Base-by-base conservation (phyloP, 2,113 vertebrate genomes). In the Strix aluco region DNA sequence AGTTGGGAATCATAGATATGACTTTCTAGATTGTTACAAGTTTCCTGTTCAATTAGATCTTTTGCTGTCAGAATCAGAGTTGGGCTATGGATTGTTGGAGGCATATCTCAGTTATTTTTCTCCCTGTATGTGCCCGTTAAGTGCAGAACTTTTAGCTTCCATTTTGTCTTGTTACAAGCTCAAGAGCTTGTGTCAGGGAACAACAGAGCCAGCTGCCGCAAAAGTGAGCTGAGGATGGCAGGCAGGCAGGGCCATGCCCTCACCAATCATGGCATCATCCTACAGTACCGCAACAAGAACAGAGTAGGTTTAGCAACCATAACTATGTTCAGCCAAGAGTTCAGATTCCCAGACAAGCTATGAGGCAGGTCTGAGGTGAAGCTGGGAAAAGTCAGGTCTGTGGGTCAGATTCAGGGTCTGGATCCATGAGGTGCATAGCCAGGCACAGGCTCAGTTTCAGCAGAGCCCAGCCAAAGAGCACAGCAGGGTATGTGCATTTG, bases 1-100 rank as follows among this genome's bases (percentile, higher is more conserved):
- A 25, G 26, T 9, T 46, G 26, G 22, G 32, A 82, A 42, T 15
- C 6, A 1, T 34, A 52, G 32, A 6, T 42, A 4, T 0, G 22
- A 25, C 29, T 49, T 70, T 22, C 20, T n/a, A 29, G 27, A n/a
- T 20, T 61, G 13, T 54, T 90, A 1, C 20, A 34, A 73, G 15
- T 78, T 3, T 6, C 10, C 17, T 52, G 20, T 59, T 81, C 23
- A 8, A 12, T 63, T 82, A 54, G 11, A 34, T 71, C 9, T 30
- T 86, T 88, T 52, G 40, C 18, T 61, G 13, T 38, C 6, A 52
- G 44, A 70, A 55, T 47, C 44, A 36, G 40, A 42, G 11, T 44
- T 69, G 54, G 8, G 17, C n/a, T 67, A 16, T 63, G 49, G 22
- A 65, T 80, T 81, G 21, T 83, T 71, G n/a, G 19, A 58, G 7